phyloP scores from a whole-genome alignment of 1,140 invertebrate genomes.

The Brachionus koreanus region DNA sequence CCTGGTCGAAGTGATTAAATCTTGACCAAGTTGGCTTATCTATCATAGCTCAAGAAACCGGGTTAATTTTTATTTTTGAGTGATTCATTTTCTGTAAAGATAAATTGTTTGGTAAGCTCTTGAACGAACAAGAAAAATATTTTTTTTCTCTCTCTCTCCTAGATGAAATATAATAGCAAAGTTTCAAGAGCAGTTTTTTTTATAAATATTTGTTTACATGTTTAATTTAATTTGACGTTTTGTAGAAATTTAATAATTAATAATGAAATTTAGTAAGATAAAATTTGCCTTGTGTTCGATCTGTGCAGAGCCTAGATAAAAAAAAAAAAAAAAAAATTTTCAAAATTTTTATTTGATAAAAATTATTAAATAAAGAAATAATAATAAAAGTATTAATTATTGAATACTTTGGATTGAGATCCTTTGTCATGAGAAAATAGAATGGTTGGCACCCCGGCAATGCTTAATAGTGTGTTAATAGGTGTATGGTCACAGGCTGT shows the following conservation, averaged over 20 bases:
- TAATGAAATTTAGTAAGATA: constrained; percentile 31
- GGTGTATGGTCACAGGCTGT: constrained; percentile 4
- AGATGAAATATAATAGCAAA: constrained; percentile 28
- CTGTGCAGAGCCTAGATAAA: neutral
- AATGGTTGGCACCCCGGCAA: neutral
- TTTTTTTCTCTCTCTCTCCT: neutral
- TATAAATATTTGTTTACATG: constrained; percentile 18
- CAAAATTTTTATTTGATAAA: neutral
- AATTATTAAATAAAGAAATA: neutral
- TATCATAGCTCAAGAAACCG: constrained; percentile 4
- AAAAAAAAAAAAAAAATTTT: neutral
- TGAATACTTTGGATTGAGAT: neutral
- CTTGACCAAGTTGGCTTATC: neutral
- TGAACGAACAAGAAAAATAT: neutral
- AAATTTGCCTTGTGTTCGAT: neutral
- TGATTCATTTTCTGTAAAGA: constrained; percentile 18
- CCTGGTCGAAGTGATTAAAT: constrained; percentile 30
- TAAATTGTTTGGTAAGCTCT: neutral
- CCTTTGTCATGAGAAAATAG: neutral
- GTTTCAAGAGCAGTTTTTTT: neutral
- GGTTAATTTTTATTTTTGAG: constrained; percentile 6
- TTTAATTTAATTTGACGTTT: constrained; percentile 38
- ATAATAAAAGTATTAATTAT: neutral
- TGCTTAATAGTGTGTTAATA: neutral
- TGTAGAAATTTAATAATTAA: constrained; percentile 30